Evolutionary conservation across 2,888 invertebrate genomes (phyloP), one percentile per base, ranked within the genome.

Genomic region (Campoletis raptor): DNA sequence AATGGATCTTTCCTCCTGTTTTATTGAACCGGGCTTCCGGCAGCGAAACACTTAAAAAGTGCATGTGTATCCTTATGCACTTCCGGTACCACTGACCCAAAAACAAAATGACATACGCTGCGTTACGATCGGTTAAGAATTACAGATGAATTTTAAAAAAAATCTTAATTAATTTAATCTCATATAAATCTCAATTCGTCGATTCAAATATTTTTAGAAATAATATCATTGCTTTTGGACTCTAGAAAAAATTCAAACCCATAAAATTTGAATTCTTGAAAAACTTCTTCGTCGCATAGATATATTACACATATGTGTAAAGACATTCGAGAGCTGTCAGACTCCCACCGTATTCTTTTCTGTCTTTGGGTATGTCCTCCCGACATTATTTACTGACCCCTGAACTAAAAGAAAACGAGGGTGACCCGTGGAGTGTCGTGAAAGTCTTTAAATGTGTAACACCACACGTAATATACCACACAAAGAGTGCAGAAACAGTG

Each of bases 341-440:
- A 52, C 61, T 64, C 30, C 64, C 57, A 18, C 12, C 8, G 0
- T 15, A 12, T 61, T 30, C 54, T 2, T 76, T 30, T 37, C 15
- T 57, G 54, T 42, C 64, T 40, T 57, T 70, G 69, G 69, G 70
- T 76, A 30, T 2, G 69, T 81, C 76, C 66, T 37, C 40, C 48
- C 37, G 57, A n/a, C 61, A n/a, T 67, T 48, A 54, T 66, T 52
- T 76, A 69, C 45, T 69, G 84, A 84, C 84, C 84, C 40, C 24
- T 66, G 64, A 64, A 40, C 70, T 69, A 64, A 21, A 21, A 40
- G 67, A 74, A 52, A 36, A 15, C 74, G 80, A 76, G 80, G 80
- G 80, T 76, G 80, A 80, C 69, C 84, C 61, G n/a, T 18, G n/a
- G 61, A 57, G 45, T 42, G 52, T 76, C 64, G 69, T 81, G 42